Evolutionary conservation across 2,113 vertebrate genomes (phyloP).

Genomic region (Microtus ochrogaster): DNA sequence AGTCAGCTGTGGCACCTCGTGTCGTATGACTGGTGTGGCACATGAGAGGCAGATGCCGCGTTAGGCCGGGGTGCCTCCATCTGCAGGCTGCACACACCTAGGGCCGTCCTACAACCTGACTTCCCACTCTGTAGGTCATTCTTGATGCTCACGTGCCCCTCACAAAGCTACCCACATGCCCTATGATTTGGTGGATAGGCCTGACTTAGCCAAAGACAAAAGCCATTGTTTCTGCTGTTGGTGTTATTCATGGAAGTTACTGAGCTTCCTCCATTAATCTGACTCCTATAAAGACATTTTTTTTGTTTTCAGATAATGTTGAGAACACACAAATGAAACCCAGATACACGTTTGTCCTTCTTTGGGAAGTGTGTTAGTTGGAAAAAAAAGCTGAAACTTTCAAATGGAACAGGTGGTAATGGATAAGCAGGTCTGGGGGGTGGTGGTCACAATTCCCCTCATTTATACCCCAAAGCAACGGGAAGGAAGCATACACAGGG

Average conservation of each 20-base stretch:
- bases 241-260: background rate
- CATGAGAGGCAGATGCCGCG: background rate
- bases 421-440: background rate
- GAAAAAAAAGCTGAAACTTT: background rate
- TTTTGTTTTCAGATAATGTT: background rate
- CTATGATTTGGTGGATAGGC: background rate
- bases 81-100: too few species aligned
- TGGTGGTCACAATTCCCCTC: background rate
- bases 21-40: background rate
- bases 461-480: background rate
- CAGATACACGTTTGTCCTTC: background rate
- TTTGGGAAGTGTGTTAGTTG: background rate
- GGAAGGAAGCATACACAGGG: background rate
- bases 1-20: background rate
- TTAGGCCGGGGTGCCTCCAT: rapidly evolving
- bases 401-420: background rate
- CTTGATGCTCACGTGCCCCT: too few species aligned
- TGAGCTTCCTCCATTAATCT: background rate
- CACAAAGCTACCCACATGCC: background rate
- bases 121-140: background rate
- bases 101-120: background rate
- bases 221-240: background rate
- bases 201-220: background rate
- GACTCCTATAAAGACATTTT: background rate
- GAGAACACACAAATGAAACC: background rate